Evolutionary conservation across 1,140 invertebrate species (phyloP).

Genomic region (Battus philenor): DNA sequence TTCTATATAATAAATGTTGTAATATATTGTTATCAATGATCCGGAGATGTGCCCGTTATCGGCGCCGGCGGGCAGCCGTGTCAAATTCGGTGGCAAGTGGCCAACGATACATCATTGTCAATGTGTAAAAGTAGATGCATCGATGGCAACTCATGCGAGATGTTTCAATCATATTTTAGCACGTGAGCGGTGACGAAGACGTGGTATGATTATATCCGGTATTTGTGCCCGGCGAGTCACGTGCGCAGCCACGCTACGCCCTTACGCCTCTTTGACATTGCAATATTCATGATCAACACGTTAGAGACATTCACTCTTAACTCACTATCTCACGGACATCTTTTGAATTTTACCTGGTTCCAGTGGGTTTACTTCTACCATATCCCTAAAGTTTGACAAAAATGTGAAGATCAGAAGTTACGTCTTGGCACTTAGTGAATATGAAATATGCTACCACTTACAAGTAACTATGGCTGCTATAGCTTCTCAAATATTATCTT

Average conservation of each 20-base stretch:
- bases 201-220: background rate
- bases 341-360: background rate
- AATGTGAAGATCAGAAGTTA: too few relatives aligned
- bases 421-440: too few relatives aligned
- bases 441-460: too few relatives aligned
- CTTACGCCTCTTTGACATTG: background rate
- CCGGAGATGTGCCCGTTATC: background rate
- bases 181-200: background rate
- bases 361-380: too few relatives aligned
- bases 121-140: background rate
- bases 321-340: background rate
- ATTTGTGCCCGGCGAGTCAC: slow-evolving; percentile 1
- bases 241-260: background rate
- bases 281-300: too few relatives aligned
- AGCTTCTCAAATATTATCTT: too few relatives aligned
- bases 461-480: too few relatives aligned
- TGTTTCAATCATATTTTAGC: slow-evolving; percentile 9
- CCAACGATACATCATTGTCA: slow-evolving; percentile 16
- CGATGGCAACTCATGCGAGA: slow-evolving; percentile 5
- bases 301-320: too few relatives aligned
- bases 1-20: slow-evolving; percentile 9
- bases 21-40: slow-evolving; percentile 5
- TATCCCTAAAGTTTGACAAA: too few relatives aligned
- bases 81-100: slow-evolving; percentile 1
- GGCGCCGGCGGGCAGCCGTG: background rate